Evolutionary conservation across 2,113 vertebrate species (phyloP).

Genomic region (Loxodonta africana): DNA sequence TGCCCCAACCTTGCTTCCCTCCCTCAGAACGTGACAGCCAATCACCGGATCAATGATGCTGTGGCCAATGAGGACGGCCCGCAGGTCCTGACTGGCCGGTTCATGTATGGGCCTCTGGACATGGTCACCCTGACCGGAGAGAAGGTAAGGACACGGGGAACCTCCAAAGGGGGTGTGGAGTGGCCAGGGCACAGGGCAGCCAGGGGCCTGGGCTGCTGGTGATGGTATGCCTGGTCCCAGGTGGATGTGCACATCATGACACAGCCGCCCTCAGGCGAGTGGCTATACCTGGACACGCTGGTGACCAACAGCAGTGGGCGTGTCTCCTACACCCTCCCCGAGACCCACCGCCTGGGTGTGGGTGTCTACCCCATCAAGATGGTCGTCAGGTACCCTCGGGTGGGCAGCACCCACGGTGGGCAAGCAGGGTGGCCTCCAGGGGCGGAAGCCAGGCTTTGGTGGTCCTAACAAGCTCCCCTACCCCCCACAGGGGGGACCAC

Average conservation of each 20-base stretch:
- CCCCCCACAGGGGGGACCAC: conserved; percentile 94
- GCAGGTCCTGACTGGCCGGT: conserved; percentile 94
- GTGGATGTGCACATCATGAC: conserved; percentile 99
- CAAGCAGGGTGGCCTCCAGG: not conserved
- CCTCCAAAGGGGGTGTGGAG: not conserved
- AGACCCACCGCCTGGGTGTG: conserved; percentile 92
- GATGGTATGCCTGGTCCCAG: conserved; percentile 84
- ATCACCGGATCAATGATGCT: conserved; percentile 96
- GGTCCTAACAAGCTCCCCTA: not conserved
- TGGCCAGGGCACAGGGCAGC: fast-evolving
- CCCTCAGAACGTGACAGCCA: conserved; percentile 96
- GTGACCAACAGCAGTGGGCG: conserved; percentile 98
- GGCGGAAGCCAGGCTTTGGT: not conserved
- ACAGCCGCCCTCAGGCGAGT: conserved; percentile 97
- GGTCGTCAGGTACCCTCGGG: conserved; percentile 95
- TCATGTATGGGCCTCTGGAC: conserved; percentile 98
- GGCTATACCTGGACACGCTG: conserved; percentile 96
- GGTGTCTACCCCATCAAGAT: conserved; percentile 98
- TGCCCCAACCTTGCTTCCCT: not conserved
- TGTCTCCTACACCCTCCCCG: conserved; percentile 94
- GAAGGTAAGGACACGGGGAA: conserved; percentile 89
- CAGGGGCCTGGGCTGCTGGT: fast-evolving
- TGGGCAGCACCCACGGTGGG: fast-evolving
- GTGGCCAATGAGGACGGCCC: conserved; percentile 95
- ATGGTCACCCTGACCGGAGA: conserved; percentile 99